Conservation (phyloP, 2,888 invertebrate genomes). For the Periphyllus acericola region DNA sequence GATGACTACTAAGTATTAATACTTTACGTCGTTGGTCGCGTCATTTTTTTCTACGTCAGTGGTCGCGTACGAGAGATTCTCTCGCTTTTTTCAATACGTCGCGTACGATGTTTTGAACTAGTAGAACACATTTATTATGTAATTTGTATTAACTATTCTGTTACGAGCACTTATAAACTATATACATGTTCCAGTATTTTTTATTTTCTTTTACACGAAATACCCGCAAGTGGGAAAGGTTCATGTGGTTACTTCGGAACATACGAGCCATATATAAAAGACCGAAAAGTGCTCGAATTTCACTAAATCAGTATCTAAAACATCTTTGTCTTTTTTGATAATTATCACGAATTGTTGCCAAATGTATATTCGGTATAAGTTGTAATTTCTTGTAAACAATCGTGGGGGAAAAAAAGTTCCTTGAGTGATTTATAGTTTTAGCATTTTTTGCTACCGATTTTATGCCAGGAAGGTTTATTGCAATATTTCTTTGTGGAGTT, state of each 20-base stretch:
- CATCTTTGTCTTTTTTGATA: slow-evolving; percentile 34
- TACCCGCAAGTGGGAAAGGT: slow-evolving; percentile 22
- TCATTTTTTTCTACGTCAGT: no score
- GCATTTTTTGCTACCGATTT: slow-evolving; percentile 46
- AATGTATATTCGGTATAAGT: slow-evolving; percentile 36
- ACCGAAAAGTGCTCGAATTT: slow-evolving; percentile 47
- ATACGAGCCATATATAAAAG: slow-evolving; percentile 49
- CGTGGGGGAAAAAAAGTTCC: slow-evolving; percentile 28
- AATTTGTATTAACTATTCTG: neutral
- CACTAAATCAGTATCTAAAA: no score
- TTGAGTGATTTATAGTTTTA: slow-evolving; percentile 41
- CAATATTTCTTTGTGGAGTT: slow-evolving; percentile 44
- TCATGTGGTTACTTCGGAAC: slow-evolving; percentile 20
- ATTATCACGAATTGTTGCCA: slow-evolving; percentile 26
- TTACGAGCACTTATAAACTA: slow-evolving; percentile 21
- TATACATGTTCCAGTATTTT: no score
- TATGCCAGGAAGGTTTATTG: slow-evolving; percentile 36
- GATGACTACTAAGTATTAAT: no score
- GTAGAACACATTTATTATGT: slow-evolving; percentile 20
- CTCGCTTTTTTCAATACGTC: no score
- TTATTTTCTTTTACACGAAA: neutral
- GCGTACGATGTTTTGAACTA: slow-evolving; percentile 15
- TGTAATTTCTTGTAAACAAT: slow-evolving; percentile 45
- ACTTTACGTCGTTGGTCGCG: no score
- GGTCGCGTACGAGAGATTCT: no score